A percentile compares a stretch with the other conserved stretches of the same genome.
Evolutionary conservation across 2,113 vertebrate species (phyloP).

Genomic region (Eolophus roseicapilla): DNA sequence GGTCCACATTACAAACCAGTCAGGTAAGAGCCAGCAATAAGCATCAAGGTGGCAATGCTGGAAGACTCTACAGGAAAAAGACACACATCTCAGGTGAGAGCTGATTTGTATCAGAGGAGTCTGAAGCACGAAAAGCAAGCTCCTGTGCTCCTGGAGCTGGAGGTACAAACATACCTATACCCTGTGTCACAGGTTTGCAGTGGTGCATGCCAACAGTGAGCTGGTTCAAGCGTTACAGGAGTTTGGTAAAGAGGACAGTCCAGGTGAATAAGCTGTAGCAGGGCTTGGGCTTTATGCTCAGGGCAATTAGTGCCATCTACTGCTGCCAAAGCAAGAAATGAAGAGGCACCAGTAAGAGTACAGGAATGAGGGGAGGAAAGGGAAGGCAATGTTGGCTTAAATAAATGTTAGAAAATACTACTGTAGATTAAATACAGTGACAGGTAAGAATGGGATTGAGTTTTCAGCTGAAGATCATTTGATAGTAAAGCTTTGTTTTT

Average conservation of each 20-base stretch:
- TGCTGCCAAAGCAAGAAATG: neutral
- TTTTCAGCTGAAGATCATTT: neutral
- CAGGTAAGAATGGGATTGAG: neutral
- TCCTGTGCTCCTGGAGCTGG: neutral
- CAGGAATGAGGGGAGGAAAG: neutral
- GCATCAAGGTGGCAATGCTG: neutral
- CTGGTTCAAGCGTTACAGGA: neutral
- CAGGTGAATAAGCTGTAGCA: neutral
- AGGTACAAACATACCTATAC: rapidly evolving
- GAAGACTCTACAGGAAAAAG: neutral
- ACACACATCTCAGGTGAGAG: neutral
- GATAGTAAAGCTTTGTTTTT: neutral
- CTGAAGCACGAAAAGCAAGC: neutral
- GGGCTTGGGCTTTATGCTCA: neutral
- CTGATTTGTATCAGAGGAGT: neutral
- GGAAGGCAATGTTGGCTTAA: neutral
- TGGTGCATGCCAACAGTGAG: neutral
- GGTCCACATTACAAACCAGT: neutral
- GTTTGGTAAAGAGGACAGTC: neutral
- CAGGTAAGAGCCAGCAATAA: neutral
- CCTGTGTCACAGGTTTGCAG: rapidly evolving
- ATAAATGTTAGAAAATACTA: neutral
- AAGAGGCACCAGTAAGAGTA: neutral
- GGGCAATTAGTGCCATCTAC: rapidly evolving
- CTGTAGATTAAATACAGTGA: neutral